Evolutionary conservation across 2,797 vertebrate species (phyloP).

Genomic region (Monodelphis domestica): DNA sequence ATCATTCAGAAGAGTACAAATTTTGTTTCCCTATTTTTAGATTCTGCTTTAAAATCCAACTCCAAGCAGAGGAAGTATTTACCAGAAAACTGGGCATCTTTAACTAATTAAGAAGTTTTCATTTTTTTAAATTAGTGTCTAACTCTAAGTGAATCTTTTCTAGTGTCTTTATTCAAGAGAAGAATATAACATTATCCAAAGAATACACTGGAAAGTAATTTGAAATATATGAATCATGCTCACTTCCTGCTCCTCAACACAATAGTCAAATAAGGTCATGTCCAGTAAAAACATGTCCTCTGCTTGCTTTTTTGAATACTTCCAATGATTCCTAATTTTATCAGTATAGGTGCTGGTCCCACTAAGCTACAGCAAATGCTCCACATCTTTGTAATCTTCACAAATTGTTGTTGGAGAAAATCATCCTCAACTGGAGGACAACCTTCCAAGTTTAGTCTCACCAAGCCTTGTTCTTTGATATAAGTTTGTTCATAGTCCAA

Average conservation of each 20-base stretch:
- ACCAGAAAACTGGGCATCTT: conserved; percentile 46
- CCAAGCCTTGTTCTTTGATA: neutral
- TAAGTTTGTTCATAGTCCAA: neutral
- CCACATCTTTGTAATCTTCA: neutral
- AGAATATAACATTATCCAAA: conserved; percentile 31
- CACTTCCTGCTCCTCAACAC: conserved; percentile 31
- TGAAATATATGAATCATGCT: conserved; percentile 50
- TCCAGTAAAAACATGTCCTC: conserved; percentile 15
- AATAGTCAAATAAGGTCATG: conserved; percentile 43
- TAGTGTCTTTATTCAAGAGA: conserved; percentile 54
- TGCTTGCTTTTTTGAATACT: neutral
- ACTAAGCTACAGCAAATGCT: neutral
- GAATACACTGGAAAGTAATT: conserved; percentile 21
- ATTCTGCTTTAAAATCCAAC: conserved; percentile 61
- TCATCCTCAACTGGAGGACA: neutral
- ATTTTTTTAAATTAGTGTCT: conserved; percentile 50
- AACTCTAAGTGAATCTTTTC: conserved; percentile 51
- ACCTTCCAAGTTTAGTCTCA: neutral
- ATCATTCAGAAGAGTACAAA: conserved; percentile 10
- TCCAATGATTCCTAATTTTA: neutral
- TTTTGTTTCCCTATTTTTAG: neutral
- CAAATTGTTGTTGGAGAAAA: neutral
- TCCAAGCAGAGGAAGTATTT: conserved; percentile 42
- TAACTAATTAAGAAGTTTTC: conserved; percentile 45
- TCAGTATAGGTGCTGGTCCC: neutral